A percentile compares a stretch with the other conserved stretches of the same genome.
Evolutionary conservation across 2,888 invertebrate species (phyloP).

Genomic region (Lordiphosa andalusiaca): DNA sequence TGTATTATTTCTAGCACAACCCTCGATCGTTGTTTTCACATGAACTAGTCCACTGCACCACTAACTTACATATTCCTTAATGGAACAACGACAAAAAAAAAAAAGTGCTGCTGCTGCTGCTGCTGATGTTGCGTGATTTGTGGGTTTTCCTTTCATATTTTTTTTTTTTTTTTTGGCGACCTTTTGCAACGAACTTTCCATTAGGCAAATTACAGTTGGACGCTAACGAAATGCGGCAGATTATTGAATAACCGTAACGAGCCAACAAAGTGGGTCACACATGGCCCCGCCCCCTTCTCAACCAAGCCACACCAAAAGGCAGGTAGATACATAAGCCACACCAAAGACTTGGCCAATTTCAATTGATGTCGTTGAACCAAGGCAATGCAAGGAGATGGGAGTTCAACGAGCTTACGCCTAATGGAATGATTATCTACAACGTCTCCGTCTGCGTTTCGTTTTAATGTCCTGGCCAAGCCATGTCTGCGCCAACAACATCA

Average conservation of each 20-base stretch:
- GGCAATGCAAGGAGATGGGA: constrained; percentile 15
- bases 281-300: no score
- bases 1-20: no score
- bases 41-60: constrained; percentile 35
- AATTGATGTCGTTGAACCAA: constrained; percentile 55
- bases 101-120: constrained; percentile 18
- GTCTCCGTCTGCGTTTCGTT: constrained; percentile 25
- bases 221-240: constrained; percentile 38
- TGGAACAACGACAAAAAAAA: neutral
- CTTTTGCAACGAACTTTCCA: constrained; percentile 46
- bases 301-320: constrained; percentile 1
- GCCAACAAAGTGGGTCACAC: constrained; percentile 44
- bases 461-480: constrained; percentile 48
- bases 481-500: constrained; percentile 48
- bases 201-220: constrained; percentile 63
- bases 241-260: constrained; percentile 60
- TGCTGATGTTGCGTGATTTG: constrained; percentile 59
- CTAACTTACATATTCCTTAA: constrained; percentile 41
- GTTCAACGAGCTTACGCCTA: constrained; percentile 61
- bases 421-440: constrained; percentile 63
- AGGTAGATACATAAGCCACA: constrained; percentile 4
- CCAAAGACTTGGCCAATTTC: constrained; percentile 1
- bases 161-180: constrained; percentile 20
- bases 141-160: neutral
- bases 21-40: constrained; percentile 1